Evolutionary conservation across 30 jellyfish, hydroid and myxozoan species (phyloP).

Genomic region (Cassiopea andromeda): DNA sequence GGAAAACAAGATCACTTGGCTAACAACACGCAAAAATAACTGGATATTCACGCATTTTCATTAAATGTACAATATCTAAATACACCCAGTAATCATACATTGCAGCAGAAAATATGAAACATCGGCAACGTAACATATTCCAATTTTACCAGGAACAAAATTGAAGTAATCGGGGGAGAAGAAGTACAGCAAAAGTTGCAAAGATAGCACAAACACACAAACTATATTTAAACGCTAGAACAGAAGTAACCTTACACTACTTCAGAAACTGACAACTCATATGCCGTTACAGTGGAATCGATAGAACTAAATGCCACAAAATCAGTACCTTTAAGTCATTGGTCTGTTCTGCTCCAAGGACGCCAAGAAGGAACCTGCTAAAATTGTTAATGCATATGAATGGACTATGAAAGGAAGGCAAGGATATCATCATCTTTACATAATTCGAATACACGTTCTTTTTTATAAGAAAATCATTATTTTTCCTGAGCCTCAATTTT

Average conservation of each 20-base stretch:
- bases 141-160: neutral
- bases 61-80: neutral
- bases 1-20: neutral
- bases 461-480: neutral
- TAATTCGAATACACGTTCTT: neutral
- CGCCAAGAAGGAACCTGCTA: constrained; percentile 83
- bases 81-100: neutral
- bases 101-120: too few species aligned
- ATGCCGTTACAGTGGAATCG: neutral
- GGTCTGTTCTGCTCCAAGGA: constrained; percentile 89
- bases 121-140: too few species aligned
- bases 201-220: neutral
- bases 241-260: neutral
- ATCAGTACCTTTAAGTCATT: constrained; percentile 17
- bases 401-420: neutral
- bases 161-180: neutral
- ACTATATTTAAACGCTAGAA: neutral
- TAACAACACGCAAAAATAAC: neutral
- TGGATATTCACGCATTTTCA: neutral
- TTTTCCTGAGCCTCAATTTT: too few species aligned
- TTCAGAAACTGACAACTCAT: neutral
- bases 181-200: neutral
- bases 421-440: neutral
- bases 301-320: neutral
- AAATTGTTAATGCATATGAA: neutral